Percentiles rank a stretch among this genome's conserved stretches.
These are phyloP conservation scores for Heliconius hortense DNA, from an alignment of 2,888 invertebrate genomes.

Conservation along the genomic window DNA sequence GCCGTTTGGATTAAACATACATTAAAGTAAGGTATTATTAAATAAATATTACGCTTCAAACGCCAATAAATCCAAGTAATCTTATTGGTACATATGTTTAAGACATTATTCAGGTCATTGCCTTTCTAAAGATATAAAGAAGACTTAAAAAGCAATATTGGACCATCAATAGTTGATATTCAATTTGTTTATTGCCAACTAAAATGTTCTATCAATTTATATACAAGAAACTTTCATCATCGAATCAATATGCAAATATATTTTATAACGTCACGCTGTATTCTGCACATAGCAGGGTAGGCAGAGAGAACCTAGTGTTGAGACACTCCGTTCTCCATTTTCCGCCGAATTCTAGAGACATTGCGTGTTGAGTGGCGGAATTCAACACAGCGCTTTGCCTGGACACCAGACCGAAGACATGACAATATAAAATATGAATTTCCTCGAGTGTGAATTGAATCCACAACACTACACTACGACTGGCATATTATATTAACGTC, in stretches of 20 bases:
- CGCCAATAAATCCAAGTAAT: not conserved
- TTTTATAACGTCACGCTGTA: no score
- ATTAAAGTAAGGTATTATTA: not conserved
- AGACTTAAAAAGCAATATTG: constrained; percentile 8
- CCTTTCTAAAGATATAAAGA: constrained; percentile 19
- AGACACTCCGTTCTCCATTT: no score
- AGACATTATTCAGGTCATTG: constrained; percentile 14
- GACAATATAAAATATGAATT: no score
- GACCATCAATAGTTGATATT: not conserved
- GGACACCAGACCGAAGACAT: no score
- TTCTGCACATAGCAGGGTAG: no score
- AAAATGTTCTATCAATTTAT: constrained; percentile 9
- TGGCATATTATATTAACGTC: not conserved
- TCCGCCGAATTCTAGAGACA: no score
- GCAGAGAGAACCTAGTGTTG: no score
- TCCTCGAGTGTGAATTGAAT: no score
- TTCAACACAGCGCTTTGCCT: no score
- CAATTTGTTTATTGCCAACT: constrained; percentile 14
- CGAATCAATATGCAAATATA: not conserved
- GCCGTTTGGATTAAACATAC: not conserved
- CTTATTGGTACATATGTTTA: not conserved
- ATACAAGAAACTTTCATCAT: constrained; percentile 2
- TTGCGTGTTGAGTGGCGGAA: no score
- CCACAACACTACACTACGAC: no score
- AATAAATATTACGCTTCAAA: constrained; percentile 1